Conservation (phyloP, 1,140 invertebrate genomes). For the Glomeris maerens region DNA sequence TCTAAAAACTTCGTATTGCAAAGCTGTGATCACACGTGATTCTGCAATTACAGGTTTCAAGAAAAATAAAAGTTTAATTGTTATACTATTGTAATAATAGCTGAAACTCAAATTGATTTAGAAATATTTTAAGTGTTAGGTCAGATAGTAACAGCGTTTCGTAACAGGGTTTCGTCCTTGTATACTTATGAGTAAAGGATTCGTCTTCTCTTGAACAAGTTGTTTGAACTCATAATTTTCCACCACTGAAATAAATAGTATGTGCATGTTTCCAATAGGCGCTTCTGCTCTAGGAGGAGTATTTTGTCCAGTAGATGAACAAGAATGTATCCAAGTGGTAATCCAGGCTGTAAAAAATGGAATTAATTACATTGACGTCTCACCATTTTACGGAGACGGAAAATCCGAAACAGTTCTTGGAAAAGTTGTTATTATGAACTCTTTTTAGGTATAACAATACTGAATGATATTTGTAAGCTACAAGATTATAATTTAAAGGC, state of each 20-base stretch:
- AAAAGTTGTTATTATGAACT: conserved; percentile 41
- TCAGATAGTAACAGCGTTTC: conserved; percentile 13
- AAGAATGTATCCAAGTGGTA: conserved; percentile 52
- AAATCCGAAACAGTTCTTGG: conserved; percentile 58
- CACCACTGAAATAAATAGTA: no score
- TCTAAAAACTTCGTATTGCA: no score
- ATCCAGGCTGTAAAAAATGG: conserved; percentile 54
- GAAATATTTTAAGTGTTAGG: conserved; percentile 14
- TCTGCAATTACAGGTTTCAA: no score
- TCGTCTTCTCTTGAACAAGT: no score
- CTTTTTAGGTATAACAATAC: background rate
- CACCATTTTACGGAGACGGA: conserved; percentile 69
- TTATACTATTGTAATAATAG: conserved; percentile 22
- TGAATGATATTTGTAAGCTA: no score
- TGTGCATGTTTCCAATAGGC: conserved; percentile 20
- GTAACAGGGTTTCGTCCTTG: conserved; percentile 16
- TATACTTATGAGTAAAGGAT: no score
- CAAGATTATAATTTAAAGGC: no score
- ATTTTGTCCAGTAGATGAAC: conserved; percentile 38
- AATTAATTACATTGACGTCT: conserved; percentile 83
- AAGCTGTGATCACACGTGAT: no score
- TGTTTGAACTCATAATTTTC: no score
- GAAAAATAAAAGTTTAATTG: conserved; percentile 8
- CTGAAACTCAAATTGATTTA: conserved; percentile 23
- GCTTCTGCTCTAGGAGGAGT: conserved; percentile 26